Percentiles rank a stretch among this genome's conserved stretches.
phyloP scores from a whole-genome alignment of 2,113 vertebrate genomes.

The Anguilla rostrata region DNA sequence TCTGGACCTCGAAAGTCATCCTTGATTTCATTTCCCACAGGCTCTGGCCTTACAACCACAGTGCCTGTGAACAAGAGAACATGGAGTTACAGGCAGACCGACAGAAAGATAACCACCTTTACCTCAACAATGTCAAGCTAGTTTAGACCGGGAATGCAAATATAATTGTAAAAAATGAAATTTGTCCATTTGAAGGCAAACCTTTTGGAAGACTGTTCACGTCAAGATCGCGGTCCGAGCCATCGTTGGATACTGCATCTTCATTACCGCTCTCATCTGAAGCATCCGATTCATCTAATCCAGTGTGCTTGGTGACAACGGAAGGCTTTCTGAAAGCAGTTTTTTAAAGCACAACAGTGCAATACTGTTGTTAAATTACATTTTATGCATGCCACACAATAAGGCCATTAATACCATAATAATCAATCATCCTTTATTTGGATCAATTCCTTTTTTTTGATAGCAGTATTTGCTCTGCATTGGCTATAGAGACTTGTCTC shows the following conservation, averaged over 20 bases:
- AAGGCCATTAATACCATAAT: not conserved
- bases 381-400: not conserved
- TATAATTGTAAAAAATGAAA: constrained; percentile 14
- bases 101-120: not conserved
- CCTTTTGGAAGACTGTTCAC: constrained; percentile 88
- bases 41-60: constrained; percentile 89
- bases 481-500: not conserved
- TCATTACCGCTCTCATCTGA: constrained; percentile 77
- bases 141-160: not conserved
- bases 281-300: constrained; percentile 85
- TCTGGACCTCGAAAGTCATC: constrained; percentile 99
- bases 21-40: constrained; percentile 88
- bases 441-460: no score
- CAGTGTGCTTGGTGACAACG: constrained; percentile 88
- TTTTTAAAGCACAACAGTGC: not conserved
- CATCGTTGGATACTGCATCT: constrained; percentile 67
- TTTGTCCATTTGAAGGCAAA: constrained; percentile 47
- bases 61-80: constrained; percentile 73
- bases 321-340: constrained; percentile 80
- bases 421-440: no score
- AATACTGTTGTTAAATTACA: not conserved
- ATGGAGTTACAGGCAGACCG: not conserved
- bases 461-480: not conserved
- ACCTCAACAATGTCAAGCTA: not conserved
- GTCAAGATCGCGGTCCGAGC: constrained; percentile 81